phyloP scores from a whole-genome alignment of 2,888 invertebrate species.

The Myopa tessellatipennis region DNA sequence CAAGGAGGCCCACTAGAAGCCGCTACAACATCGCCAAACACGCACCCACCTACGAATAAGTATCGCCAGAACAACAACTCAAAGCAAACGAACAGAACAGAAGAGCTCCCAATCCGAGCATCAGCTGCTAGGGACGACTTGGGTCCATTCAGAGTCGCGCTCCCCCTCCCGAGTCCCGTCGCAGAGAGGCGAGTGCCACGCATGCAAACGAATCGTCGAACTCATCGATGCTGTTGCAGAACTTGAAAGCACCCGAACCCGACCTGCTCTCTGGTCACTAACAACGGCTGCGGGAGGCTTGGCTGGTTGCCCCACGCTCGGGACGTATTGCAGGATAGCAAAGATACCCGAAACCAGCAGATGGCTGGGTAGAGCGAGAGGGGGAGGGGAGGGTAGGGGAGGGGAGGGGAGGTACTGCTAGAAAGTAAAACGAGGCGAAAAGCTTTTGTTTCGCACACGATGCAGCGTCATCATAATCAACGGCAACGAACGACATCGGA shows the following conservation, averaged over 20 bases:
- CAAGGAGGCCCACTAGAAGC: no score
- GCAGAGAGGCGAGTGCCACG: neutral
- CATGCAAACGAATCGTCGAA: slow-evolving; percentile 22
- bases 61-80: neutral
- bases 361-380: neutral
- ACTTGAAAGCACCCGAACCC: slow-evolving; percentile 16
- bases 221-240: slow-evolving; percentile 3
- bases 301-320: neutral
- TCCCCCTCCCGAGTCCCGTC: neutral
- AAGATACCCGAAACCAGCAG: neutral
- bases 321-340: neutral
- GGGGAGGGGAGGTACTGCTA: neutral
- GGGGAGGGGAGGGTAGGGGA: neutral
- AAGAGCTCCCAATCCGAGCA: neutral
- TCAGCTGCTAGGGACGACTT: neutral
- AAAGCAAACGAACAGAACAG: neutral
- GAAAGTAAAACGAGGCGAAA: slow-evolving; percentile 15
- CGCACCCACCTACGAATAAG: neutral
- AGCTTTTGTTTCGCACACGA: slow-evolving; percentile 43
- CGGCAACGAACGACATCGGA: slow-evolving; percentile 29
- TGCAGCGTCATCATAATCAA: slow-evolving; percentile 40
- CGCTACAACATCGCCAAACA: neutral
- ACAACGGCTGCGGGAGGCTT: neutral
- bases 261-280: neutral
- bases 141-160: neutral